Base-by-base conservation (phyloP, 2,888 invertebrate species). In the Lasiommata megera region DNA sequence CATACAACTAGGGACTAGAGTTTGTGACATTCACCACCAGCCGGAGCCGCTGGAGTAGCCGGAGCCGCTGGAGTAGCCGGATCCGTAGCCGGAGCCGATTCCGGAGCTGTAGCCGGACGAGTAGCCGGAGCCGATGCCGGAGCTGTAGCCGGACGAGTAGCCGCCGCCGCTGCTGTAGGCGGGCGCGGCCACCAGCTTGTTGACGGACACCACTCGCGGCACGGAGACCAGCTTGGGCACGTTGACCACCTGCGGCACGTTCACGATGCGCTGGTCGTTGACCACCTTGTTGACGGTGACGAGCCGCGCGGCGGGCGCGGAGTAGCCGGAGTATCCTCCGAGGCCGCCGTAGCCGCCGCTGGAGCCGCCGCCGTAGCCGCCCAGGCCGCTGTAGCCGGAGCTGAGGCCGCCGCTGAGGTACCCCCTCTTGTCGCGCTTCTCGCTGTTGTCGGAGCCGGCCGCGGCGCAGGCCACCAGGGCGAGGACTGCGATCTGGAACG, bases 191-290 rank as follows among this genome's bases (percentile, higher is more conserved):
- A 84, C 77, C 46, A 80, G 73, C 63, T 73, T 69, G 68, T 83
- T 84, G 55, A 82, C 80, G 54, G 82, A 73, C 66, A 82, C 74
- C 61, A 79, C 79, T 67, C 77, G 75, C 12, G 77, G 80, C 59
- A 77, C 77, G 51, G 75, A 72, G 62, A 84, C 74, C 31, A 79
- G 68, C 61, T 78, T 82, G 61, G 71, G 77, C 11, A 79, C 77
- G 36, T 67, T 65, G 37, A 80, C 69, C 8, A 77, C 73, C 58
- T 77, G 73, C 7, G 81, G 79, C 23, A 73, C 74, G 34, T 68
- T 66, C 36, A 77, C 71, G 17, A 76, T 72, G 56, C 69, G 72
- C 23, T 68, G 70, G 0, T 77, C 72, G 62, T 70, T 72, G 47
- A 82, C 76, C 0, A 81, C 74, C 60, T 76, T 80, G 59, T 79